Conservation (phyloP, 2,113 vertebrate genomes). For the Hemichromis elongatus region DNA sequence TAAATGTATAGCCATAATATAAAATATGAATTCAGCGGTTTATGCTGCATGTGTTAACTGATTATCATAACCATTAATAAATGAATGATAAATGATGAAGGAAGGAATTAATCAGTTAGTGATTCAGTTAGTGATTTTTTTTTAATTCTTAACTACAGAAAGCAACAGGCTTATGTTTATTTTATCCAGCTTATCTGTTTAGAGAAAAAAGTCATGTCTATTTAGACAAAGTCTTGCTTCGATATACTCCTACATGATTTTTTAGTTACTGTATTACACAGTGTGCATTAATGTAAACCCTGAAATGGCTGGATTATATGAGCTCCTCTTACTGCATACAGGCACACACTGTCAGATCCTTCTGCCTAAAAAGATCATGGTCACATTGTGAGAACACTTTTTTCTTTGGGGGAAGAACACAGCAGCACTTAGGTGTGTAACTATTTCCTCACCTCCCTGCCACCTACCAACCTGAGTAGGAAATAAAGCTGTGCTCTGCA, state of each 20-base stretch:
- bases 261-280: not conserved
- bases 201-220: not conserved
- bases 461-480: not conserved
- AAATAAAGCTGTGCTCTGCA: not conserved
- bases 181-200: not conserved
- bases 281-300: not conserved
- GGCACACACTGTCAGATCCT: not conserved
- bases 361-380: not conserved
- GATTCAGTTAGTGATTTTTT: not conserved
- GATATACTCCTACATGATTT: not conserved
- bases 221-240: not conserved
- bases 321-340: accelerated
- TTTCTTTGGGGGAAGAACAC: not conserved
- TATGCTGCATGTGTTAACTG: not conserved
- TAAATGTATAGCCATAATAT: not conserved
- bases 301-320: not conserved
- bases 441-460: not conserved
- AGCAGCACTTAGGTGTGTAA: not conserved
- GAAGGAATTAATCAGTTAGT: not conserved
- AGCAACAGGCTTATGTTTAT: not conserved
- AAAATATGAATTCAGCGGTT: not conserved
- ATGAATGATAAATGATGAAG: not conserved
- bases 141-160: not conserved
- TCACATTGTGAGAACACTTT: not conserved
- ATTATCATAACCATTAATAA: not conserved